A percentile compares a stretch with the other conserved stretches of the same genome.
These are phyloP conservation scores for Phyllotis vaccarum DNA, from an alignment of 2,797 vertebrate species.

Conservation along the genomic window DNA sequence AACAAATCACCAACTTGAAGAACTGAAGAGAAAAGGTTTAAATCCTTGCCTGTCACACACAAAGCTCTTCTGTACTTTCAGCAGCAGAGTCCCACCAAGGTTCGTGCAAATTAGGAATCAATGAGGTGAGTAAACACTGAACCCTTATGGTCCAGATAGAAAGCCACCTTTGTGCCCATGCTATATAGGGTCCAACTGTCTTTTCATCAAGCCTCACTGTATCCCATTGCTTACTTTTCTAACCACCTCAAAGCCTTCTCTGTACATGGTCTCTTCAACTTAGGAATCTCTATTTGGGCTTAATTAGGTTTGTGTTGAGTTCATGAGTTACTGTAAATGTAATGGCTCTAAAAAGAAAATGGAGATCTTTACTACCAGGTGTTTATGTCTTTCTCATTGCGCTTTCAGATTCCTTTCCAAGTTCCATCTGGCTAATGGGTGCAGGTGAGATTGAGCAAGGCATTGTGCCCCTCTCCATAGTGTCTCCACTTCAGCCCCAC, in stretches of 20 bases:
- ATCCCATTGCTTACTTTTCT: not conserved
- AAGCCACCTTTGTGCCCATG: too few relatives aligned
- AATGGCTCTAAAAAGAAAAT: slow-evolving; percentile 83
- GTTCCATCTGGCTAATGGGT: slow-evolving; percentile 81
- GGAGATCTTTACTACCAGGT: slow-evolving; percentile 77
- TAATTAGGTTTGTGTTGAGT: slow-evolving; percentile 75
- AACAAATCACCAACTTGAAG: not conserved
- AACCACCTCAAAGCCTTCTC: not conserved
- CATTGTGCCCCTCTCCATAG: not conserved
- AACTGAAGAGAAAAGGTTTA: not conserved
- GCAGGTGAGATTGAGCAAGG: slow-evolving; percentile 78
- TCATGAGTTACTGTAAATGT: slow-evolving; percentile 79
- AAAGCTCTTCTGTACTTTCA: not conserved
- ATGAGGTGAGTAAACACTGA: not conserved
- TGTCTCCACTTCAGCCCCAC: not conserved
- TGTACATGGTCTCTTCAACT: not conserved
- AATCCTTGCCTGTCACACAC: not conserved
- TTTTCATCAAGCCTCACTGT: not conserved
- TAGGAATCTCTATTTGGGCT: slow-evolving; percentile 72
- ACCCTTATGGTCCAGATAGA: not conserved
- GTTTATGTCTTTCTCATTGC: slow-evolving; percentile 78
- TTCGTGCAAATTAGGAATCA: not conserved
- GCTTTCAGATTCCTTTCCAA: slow-evolving; percentile 81
- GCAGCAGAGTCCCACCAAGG: not conserved
- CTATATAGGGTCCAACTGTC: not conserved